Evolutionary conservation across 2,797 vertebrate genomes (phyloP).

Genomic region (Amblyopsis hoosieri): DNA sequence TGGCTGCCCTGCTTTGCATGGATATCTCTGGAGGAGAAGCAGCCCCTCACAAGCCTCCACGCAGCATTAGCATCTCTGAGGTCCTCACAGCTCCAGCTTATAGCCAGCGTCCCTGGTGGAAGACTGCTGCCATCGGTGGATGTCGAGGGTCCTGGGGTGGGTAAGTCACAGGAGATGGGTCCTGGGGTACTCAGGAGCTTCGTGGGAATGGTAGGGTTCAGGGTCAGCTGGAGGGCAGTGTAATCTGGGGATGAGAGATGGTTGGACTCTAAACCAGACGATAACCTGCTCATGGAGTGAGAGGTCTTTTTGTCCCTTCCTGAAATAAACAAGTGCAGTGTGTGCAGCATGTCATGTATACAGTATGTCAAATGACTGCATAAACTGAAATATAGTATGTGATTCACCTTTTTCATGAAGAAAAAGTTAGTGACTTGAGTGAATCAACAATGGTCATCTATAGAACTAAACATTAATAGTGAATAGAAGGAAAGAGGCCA

Average conservation of each 20-base stretch:
- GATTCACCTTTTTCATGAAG: neutral
- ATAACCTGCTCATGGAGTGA: conserved; percentile 77
- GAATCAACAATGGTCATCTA: conserved; percentile 7
- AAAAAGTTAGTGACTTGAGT: conserved; percentile 8
- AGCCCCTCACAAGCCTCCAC: conserved; percentile 67
- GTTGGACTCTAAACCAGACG: conserved; percentile 78
- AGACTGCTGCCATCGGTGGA: conserved; percentile 13
- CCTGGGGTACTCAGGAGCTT: conserved; percentile 57
- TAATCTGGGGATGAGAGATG: conserved; percentile 75
- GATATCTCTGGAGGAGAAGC: conserved; percentile 81
- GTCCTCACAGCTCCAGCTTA: conserved; percentile 82
- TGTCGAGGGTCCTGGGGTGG: conserved; percentile 20
- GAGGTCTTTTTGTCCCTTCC: conserved; percentile 83
- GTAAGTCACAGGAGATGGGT: conserved; percentile 19
- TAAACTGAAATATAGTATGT: neutral
- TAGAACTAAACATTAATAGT: neutral
- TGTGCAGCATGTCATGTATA: conserved; percentile 46
- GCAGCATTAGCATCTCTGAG: conserved; percentile 56
- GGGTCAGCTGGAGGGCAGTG: conserved; percentile 66
- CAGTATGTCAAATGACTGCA: conserved; percentile 5
- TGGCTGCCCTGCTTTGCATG: conserved; percentile 55
- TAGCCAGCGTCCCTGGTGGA: conserved; percentile 54
- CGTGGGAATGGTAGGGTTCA: conserved; percentile 53
- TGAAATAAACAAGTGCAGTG: conserved; percentile 73
- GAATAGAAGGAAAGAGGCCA: conserved; percentile 35